Percentiles rank a stretch among this genome's conserved stretches.
phyloP scores from a whole-genome alignment of 2,888 invertebrate genomes.

The Apamea crenata region DNA sequence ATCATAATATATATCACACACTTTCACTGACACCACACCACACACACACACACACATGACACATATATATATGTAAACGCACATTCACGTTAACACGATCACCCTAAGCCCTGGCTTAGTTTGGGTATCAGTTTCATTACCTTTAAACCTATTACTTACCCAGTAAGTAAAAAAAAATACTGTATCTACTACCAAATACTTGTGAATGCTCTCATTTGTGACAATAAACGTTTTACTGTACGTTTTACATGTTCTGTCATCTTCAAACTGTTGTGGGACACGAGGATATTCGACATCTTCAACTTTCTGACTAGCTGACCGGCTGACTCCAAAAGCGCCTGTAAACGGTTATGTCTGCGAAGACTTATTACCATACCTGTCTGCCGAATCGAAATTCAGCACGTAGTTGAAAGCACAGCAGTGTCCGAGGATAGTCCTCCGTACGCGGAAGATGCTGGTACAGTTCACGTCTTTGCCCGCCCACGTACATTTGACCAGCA shows the following conservation, averaged over 20 bases:
- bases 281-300: neutral
- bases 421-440: slow-evolving; percentile 89
- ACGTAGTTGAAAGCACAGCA: slow-evolving; percentile 91
- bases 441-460: slow-evolving; percentile 80
- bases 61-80: too few species aligned
- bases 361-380: slow-evolving; percentile 57
- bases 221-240: neutral
- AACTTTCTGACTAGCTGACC: neutral
- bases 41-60: too few species aligned
- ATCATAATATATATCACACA: neutral
- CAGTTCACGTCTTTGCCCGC: slow-evolving; percentile 80
- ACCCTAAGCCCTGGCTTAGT: too few species aligned
- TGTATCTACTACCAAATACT: neutral
- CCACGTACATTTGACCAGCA: slow-evolving; percentile 88
- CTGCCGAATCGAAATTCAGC: slow-evolving; percentile 72
- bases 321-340: neutral
- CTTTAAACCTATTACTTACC: too few species aligned
- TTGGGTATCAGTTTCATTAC: too few species aligned
- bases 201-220: neutral
- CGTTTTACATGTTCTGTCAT: neutral
- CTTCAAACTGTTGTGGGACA: neutral
- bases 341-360: neutral
- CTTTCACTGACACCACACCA: neutral
- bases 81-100: too few species aligned
- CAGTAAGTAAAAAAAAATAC: neutral